phyloP scores from a whole-genome alignment of 23 tunicate genomes.

The Halocynthia aurantium region DNA sequence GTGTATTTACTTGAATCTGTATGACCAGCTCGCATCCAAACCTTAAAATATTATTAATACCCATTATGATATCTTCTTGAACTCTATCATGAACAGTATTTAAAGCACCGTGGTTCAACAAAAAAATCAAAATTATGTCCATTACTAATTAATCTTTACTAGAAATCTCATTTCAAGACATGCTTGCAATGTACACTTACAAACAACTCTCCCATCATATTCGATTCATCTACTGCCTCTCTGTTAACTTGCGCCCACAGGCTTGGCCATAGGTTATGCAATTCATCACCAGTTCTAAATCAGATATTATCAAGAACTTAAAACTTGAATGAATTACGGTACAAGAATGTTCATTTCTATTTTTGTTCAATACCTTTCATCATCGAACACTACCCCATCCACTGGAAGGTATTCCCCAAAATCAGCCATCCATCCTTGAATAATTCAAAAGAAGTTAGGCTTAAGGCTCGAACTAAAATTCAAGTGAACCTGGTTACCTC shows the following conservation, averaged over 20 bases:
- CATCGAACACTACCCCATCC: conserved; percentile 28
- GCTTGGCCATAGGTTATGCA: conserved; percentile 24
- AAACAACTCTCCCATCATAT: conserved; percentile 6
- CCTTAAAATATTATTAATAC: neutral
- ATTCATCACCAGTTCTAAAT: conserved; percentile 17
- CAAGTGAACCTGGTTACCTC: neutral
- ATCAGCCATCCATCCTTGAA: conserved; percentile 50
- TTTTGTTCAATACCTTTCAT: conserved; percentile 8
- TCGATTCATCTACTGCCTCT: conserved; percentile 3
- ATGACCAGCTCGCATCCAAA: conserved; percentile 33
- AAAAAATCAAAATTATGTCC: neutral
- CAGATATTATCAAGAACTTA: neutral
- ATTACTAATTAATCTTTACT: no score
- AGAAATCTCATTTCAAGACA: neutral
- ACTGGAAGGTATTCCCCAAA: conserved; percentile 49
- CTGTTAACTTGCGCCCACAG: conserved; percentile 26
- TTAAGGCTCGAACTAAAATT: neutral
- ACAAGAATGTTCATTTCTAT: neutral
- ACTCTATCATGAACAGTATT: neutral
- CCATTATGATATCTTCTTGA: neutral
- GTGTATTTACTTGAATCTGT: conserved; percentile 19
- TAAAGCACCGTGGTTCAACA: neutral
- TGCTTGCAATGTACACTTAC: neutral
- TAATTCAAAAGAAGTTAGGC: neutral
- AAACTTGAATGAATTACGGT: neutral